Conservation (phyloP, 2,888 invertebrate species). For the Heliconius sara region DNA sequence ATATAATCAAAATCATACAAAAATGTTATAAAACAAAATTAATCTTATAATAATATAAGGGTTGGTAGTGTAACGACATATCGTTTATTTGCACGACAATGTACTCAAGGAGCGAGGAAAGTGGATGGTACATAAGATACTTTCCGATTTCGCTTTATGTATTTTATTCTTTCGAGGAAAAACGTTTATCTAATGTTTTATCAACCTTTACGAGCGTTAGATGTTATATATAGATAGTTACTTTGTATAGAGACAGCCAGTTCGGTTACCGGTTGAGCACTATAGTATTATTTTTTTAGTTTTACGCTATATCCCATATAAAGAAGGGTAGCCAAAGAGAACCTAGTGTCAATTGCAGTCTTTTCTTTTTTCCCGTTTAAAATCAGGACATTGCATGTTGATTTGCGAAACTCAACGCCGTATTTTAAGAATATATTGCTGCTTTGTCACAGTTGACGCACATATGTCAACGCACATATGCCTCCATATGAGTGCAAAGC, state of each 20-base stretch:
- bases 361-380: too few species aligned
- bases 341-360: background rate
- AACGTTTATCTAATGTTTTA: constrained; percentile 21
- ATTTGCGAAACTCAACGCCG: too few species aligned
- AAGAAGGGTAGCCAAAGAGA: background rate
- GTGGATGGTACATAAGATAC: constrained; percentile 22
- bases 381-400: too few species aligned
- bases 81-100: constrained; percentile 17
- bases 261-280: background rate
- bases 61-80: background rate
- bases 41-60: background rate
- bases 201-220: background rate
- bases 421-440: too few species aligned
- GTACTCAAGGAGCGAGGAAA: constrained; percentile 22
- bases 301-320: background rate
- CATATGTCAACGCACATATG: too few species aligned
- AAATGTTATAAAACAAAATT: background rate
- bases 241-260: background rate
- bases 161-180: constrained; percentile 20
- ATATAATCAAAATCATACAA: background rate
- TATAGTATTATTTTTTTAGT: background rate
- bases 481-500: background rate
- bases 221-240: background rate
- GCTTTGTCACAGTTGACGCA: too few species aligned
- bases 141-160: constrained; percentile 25